A percentile compares a stretch with the other conserved stretches of the same genome.
Conservation (phyloP, 2,888 invertebrate species). For the Lepetodrilus schrolli region DNA sequence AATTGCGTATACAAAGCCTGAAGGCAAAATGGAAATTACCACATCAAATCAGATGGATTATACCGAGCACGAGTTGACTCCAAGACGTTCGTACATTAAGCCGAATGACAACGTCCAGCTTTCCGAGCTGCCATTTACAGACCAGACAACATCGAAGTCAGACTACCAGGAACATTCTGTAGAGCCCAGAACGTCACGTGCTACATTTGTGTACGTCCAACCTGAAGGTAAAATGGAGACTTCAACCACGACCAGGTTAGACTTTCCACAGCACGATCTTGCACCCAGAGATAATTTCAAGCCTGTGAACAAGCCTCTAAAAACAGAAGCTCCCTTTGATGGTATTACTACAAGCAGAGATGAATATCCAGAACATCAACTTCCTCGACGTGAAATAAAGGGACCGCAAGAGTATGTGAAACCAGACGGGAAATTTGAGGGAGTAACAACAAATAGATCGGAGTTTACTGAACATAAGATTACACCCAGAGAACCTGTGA, state of each 20-base stretch:
- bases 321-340: constrained; percentile 64
- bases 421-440: constrained; percentile 59
- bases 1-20: constrained; percentile 52
- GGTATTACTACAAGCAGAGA: constrained; percentile 64
- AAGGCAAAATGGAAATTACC: constrained; percentile 56
- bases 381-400: constrained; percentile 48
- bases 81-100: constrained; percentile 55
- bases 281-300: constrained; percentile 51
- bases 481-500: constrained; percentile 42
- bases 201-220: constrained; percentile 38
- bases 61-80: constrained; percentile 38
- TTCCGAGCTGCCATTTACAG: constrained; percentile 65
- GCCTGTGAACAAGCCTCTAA: constrained; percentile 51
- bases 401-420: constrained; percentile 52
- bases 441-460: constrained; percentile 52
- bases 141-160: constrained; percentile 58
- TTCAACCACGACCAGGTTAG: constrained; percentile 54
- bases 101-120: constrained; percentile 55
- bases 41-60: constrained; percentile 60
- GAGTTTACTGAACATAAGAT: constrained; percentile 49
- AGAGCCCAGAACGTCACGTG: neutral
- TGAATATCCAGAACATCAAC: constrained; percentile 60
- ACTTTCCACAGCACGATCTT: constrained; percentile 52
- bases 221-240: constrained; percentile 60
- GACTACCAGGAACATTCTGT: neutral